These are phyloP conservation scores for Tipula lateralis DNA, from an alignment of 2,888 invertebrate genomes.

Conservation along the genomic window DNA sequence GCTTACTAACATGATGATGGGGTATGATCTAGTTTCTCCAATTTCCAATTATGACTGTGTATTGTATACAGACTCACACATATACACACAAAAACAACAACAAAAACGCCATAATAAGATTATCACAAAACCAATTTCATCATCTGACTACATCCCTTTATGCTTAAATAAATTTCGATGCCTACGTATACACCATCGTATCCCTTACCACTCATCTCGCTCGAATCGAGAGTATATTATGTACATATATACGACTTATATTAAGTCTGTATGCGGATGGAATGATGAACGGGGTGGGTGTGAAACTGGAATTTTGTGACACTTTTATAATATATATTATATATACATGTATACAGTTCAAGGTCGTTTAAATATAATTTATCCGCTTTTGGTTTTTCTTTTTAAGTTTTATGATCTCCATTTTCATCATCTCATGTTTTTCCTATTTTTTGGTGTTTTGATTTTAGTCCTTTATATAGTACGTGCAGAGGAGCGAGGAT, in stretches of 20 bases:
- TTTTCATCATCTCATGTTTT: neutral
- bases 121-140: neutral
- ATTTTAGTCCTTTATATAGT: neutral
- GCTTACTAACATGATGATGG: neutral
- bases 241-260: neutral
- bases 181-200: neutral
- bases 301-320: neutral
- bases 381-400: neutral
- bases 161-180: neutral
- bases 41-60: neutral
- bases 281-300: neutral
- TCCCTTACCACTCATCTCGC: neutral
- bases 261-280: neutral
- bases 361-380: neutral
- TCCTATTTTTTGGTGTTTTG: neutral
- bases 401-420: neutral
- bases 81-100: neutral
- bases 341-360: too few species aligned
- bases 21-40: neutral
- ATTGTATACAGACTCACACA: neutral
- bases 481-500: neutral
- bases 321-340: neutral
- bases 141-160: neutral
- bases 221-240: neutral
- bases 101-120: neutral